Base-by-base conservation (phyloP, 2,113 vertebrate species). In the Ancistrus triradiatus region DNA sequence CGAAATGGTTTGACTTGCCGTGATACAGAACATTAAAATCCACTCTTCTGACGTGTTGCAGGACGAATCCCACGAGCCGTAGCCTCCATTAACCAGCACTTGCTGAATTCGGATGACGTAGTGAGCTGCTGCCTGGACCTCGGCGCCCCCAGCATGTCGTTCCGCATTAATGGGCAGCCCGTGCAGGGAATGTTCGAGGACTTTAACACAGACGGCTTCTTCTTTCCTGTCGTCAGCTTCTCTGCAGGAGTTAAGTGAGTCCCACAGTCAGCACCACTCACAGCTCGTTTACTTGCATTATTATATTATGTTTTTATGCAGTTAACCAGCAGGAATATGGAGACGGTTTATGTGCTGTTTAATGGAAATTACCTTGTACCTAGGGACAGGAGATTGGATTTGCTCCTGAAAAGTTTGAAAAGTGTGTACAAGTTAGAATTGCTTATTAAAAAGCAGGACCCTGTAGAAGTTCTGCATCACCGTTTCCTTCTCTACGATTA, bases 101-200 rank as follows among this genome's bases (percentile, higher is more conserved):
- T 96, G 82, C 81, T 98, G 81, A 90, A 83, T 72, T 92, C 91
- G 0, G 95, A 97, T 2, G 95, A 97, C 1, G 95, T 98, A 68
- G 88, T 98, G 64, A 98, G 95, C 87, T 98, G 95, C 81, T 98
- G 94, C 81, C 87, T 97, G 73, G 95, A 98, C 84, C 81, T 98
- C 17, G 93, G 94, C 0, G 92, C 91, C 4, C 93, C 93, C 55
- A 95, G 93, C 80, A 97, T 98, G 88, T 98, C 95, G 57, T 98
- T 96, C 81, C 92, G 95, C 74, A 97, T 98, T 85, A 98, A 96
- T 14, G 95, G 95, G 15, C 95, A 97, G 70, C 95, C 95, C 1
- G 95, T 97, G 28, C 95, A 98, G 82, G 95, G 95, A 73, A 98
- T 98, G 95, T 98, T 98, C 69, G 95, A 98, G 82, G 94, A 96